A percentile compares a stretch with the other conserved stretches of the same genome.
phyloP scores from a whole-genome alignment of 2,113 vertebrate species.

The Toxotes chatareus region DNA sequence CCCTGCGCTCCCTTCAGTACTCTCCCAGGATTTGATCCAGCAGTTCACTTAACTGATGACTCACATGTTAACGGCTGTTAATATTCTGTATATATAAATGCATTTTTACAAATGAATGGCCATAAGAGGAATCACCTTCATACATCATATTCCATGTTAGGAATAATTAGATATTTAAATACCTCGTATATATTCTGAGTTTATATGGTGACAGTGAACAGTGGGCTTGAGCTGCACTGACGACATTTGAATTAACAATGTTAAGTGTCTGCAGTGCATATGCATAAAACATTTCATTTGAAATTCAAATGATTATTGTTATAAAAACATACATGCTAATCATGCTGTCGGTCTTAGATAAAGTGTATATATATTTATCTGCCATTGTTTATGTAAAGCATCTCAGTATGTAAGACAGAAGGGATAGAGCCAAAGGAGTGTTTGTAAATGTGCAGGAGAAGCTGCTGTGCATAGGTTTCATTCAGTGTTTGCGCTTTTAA shows the following conservation, averaged over 20 bases:
- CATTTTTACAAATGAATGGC: not conserved
- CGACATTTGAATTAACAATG: constrained; percentile 7
- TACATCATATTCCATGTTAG: not conserved
- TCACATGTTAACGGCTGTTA: constrained; percentile 21
- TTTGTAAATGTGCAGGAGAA: constrained; percentile 18
- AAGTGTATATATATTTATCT: constrained; percentile 31
- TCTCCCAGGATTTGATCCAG: constrained; percentile 28
- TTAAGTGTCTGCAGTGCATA: not conserved
- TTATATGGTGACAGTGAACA: not conserved
- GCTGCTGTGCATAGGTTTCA: not conserved
- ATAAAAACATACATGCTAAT: constrained; percentile 26
- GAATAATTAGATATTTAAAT: not conserved
- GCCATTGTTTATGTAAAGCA: constrained; percentile 22
- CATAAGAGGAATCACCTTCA: not conserved
- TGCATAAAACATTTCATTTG: constrained; percentile 41
- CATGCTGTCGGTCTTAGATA: constrained; percentile 9
- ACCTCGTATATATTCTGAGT: not conserved
- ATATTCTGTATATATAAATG: constrained; percentile 5
- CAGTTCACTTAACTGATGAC: constrained; percentile 21
- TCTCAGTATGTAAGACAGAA: not conserved
- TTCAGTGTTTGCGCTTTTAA: constrained; percentile 29
- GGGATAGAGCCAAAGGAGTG: not conserved
- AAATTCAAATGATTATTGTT: constrained; percentile 39
- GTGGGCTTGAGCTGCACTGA: not conserved
- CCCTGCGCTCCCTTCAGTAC: not conserved